Evolutionary conservation across 2,797 vertebrate genomes (phyloP).

Genomic region (Catharus ustulatus): DNA sequence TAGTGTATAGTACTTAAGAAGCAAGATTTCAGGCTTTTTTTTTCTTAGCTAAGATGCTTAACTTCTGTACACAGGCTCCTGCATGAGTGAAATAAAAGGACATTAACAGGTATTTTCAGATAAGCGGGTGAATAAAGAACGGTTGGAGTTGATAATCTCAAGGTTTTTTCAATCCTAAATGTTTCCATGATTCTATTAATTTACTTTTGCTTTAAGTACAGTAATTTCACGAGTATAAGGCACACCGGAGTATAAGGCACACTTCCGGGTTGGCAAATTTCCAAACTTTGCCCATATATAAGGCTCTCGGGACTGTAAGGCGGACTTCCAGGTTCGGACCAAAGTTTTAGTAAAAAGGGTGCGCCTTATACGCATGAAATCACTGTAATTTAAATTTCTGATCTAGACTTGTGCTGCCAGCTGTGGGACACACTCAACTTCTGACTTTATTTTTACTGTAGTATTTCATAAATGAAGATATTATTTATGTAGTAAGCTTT

Average conservation of each 20-base stretch:
- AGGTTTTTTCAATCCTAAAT: background rate
- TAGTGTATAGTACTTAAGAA: background rate
- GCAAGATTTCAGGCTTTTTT: background rate
- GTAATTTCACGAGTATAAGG: too few species aligned
- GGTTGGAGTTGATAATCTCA: background rate
- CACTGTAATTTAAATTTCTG: background rate
- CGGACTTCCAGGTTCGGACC: too few species aligned
- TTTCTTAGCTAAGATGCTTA: background rate
- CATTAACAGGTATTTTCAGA: background rate
- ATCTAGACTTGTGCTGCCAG: background rate
- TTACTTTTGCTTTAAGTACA: background rate
- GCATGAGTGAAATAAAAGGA: background rate
- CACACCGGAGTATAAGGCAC: too few species aligned
- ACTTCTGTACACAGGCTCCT: background rate
- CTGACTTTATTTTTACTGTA: background rate
- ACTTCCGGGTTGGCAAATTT: too few species aligned
- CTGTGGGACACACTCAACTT: background rate
- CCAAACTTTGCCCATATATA: too few species aligned
- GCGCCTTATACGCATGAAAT: too few species aligned
- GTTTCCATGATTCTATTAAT: background rate
- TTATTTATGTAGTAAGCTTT: background rate
- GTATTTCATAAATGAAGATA: background rate
- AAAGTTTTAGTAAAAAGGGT: too few species aligned
- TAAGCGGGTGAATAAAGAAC: background rate
- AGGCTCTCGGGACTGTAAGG: too few species aligned